Evolutionary conservation across 2,113 vertebrate genomes (phyloP), one percentile per base, ranked within the genome.

Genomic region (Electrona antarctica): DNA sequence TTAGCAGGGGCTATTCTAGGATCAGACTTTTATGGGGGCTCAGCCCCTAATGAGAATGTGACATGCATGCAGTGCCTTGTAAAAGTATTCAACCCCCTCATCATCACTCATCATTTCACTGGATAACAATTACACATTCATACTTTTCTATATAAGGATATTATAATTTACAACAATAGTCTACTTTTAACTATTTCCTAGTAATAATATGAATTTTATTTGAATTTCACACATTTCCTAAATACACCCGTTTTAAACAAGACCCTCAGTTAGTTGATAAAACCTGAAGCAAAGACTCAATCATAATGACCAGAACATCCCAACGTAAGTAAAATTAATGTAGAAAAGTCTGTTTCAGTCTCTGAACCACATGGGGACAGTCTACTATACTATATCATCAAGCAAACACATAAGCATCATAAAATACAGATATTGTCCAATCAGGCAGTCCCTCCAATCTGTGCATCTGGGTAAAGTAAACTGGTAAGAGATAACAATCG

Each of bases 101-200:
- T n/a, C 7, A 55, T 55, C 54, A 55, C 54, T 55, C 11, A 55
- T 55, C 11, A 55, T 55, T 55, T 7, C 54, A 55, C 33, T 41
- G 33, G 33, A 41, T 41, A 41, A 55, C 54, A 55, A 55, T 55
- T 55, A 55, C 5, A 55, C 54, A 55, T 55, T 55, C 2, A 55
- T 55, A 55, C n/a, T 55, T 55, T 55, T 55, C 33, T 41, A 41
- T 55, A 55, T 55, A 12, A 21, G 7, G 10, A 55, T 55, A 55
- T 55, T 55, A 8, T 55, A 55, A 55, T 55, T 55, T n/a, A n/a
- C 54, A 55, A 14, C 54, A 55, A 55, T 55, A 55, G n/a, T 55
- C 33, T 41, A n/a, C 6, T 12, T 55, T 12, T 4, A 55, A 55
- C n/a, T 10, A 55, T 8, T n/a, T 55, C 7, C 54, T 55, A 55